Base-by-base conservation (phyloP, 2,113 vertebrate genomes). In the Symphodus melops region DNA sequence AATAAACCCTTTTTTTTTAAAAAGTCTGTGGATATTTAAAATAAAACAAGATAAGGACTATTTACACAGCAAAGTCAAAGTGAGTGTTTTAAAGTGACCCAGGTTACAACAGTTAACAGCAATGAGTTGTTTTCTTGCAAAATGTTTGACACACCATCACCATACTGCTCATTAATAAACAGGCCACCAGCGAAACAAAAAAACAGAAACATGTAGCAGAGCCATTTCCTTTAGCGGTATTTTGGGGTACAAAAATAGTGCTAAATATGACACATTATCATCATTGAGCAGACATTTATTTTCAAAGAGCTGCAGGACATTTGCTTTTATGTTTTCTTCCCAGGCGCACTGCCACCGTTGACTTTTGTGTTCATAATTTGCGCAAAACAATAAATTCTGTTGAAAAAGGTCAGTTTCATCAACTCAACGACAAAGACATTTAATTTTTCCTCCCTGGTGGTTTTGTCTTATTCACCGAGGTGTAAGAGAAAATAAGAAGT, bases 201-300 rank as follows among this genome's bases (percentile, higher is more conserved):
- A 77, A 89, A 90, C 82, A 79, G 39, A 77, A 88, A 90, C 82
- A 84, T 68, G 85, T 48, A 85, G 83, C 70, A 77, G 68, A 90
- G 84, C 63, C 69, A 81, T 89, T 88, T 87, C 63, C 75, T 65
- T 67, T 79, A 13, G 63, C 74, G 67, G 48, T 83, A 57, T 81
- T 84, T 85, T 70, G 65, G 72, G 64, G 85, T 93, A 91, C 84
- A 94, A 94, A 93, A 94, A 92, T 92, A 93, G 86, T 92, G 83
- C 86, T 81, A 83, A 86, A 89, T 86, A 88, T 88, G 70, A 75
- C 82, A 86, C 84, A 53, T 84, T 71, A 84, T 87, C 86, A 88
- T 90, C 78, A 56, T 80, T 78, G 69, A 84, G 67, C 81, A 88
- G 70, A 89, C 81, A 74, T 36, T 49, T 70, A 72, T 25, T 86